Evolutionary conservation across 35 echinoderm and acorn worm species (phyloP), one percentile per base, ranked within the genome.

Genomic region (Ophioderma brevispina): DNA sequence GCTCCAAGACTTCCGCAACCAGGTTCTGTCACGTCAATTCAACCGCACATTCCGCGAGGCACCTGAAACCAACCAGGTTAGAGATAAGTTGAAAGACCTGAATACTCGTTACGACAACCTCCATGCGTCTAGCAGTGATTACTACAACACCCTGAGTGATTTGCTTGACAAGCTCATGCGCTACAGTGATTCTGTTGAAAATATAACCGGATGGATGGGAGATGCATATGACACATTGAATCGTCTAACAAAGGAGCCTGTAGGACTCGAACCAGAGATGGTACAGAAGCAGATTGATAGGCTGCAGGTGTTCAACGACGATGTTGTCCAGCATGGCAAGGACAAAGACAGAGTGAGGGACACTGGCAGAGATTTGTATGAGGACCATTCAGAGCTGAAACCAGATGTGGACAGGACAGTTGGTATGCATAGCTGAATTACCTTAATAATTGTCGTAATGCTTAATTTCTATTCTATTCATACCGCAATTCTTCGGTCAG

Each of bases 281-380:
- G 84, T 99, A 39, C 87, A 93, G 83, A 91, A 90, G 55, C 97
- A 99, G 85, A 91, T 99, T 55, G 97, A 99, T 64, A 81, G 93
- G 70, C 80, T 93, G 8, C 91, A 95, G 81, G 93, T 93, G 13
- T 95, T 99, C 79, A 78, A 95, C 39, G 83, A 85, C 36, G 91
- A 95, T 34, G 91, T 99, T 32, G 87, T 86, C 23, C 75, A 55
- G 11, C 94, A 99, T 82, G 91, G 82, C 19, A 81, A 70, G 46
- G 93, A 95, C 35, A 86, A 95, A 19, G 94, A 99, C 28, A 86
- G 46, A 38, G 94, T 95, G 37, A 89, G 88, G 31, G 80, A 90
- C 38, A 78, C 94, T n/a, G 94, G 97, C 1, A 86, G 92, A 43
- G 97, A 99, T 38, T 80, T 99, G 42, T 42, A 76, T 0, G 94